Evolutionary conservation across 2,888 invertebrate genomes (phyloP).

Genomic region (Epirrita christyi): DNA sequence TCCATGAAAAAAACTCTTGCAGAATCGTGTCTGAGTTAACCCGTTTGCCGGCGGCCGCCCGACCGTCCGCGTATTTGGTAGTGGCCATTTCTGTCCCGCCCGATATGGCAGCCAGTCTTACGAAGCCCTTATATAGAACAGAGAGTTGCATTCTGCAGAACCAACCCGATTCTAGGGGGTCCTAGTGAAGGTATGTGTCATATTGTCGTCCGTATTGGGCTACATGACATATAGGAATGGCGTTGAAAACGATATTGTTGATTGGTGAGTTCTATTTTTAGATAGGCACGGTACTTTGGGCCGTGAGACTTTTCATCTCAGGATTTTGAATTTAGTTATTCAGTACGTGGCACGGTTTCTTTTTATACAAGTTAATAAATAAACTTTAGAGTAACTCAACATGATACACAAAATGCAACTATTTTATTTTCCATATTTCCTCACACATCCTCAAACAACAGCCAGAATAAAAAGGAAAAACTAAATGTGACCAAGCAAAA

Average conservation of each 20-base stretch:
- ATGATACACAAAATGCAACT: no score
- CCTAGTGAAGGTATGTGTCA: slow-evolving; percentile 48
- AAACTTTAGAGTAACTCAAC: no score
- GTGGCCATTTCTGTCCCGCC: slow-evolving; percentile 56
- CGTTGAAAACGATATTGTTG: slow-evolving; percentile 21
- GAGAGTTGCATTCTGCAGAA: slow-evolving; percentile 26
- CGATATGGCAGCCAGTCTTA: slow-evolving; percentile 53
- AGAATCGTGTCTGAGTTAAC: slow-evolving; percentile 61
- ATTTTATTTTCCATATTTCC: no score
- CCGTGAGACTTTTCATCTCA: neutral
- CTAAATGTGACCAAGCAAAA: no score
- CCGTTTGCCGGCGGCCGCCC: slow-evolving; percentile 57
- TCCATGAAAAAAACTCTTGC: slow-evolving; percentile 48
- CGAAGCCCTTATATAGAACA: slow-evolving; percentile 22
- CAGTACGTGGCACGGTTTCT: no score
- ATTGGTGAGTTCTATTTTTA: slow-evolving; percentile 2
- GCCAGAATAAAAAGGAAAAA: no score
- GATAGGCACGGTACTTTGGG: neutral
- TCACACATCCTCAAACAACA: no score
- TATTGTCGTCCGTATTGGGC: slow-evolving; percentile 27
- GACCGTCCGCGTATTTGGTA: slow-evolving; percentile 62
- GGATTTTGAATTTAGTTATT: no score
- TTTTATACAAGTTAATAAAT: no score
- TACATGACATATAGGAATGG: slow-evolving; percentile 25
- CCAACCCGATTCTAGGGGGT: slow-evolving; percentile 57